These are phyloP conservation scores for Phrynocephalus versicolor DNA, from an alignment of 2,113 vertebrate genomes.

Conservation along the genomic window DNA sequence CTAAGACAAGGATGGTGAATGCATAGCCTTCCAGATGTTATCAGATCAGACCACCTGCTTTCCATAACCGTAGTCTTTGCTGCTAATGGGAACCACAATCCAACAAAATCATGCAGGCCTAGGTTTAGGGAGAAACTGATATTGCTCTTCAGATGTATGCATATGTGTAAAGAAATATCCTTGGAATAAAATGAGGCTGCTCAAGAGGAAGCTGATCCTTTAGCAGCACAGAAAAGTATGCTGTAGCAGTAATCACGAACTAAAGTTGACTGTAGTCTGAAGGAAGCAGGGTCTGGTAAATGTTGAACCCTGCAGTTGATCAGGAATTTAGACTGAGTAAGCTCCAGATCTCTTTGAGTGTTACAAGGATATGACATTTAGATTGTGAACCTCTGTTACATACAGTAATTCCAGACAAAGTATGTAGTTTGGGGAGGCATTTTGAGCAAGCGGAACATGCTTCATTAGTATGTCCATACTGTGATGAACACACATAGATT, in stretches of 20 bases:
- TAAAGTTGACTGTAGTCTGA: background rate
- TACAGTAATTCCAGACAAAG: too few relatives aligned
- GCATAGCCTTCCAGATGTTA: background rate
- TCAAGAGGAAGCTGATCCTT: background rate
- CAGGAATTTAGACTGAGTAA: too few relatives aligned
- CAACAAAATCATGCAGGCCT: background rate
- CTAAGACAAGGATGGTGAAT: background rate
- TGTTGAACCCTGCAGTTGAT: background rate
- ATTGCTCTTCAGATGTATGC: background rate
- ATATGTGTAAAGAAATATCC: background rate
- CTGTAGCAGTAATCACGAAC: background rate
- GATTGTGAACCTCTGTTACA: too few relatives aligned
- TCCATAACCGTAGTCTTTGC: too few relatives aligned
- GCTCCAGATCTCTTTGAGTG: background rate
- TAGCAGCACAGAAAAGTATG: background rate
- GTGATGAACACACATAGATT: background rate
- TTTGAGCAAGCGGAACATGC: background rate
- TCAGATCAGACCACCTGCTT: background rate
- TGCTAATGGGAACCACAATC: background rate
- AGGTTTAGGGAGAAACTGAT: background rate
- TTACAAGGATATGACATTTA: background rate
- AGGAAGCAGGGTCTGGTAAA: background rate
- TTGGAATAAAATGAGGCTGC: background rate
- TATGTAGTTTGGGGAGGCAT: background rate
- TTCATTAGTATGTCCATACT: background rate